Percentiles rank a stretch among this genome's conserved stretches.
phyloP scores from a whole-genome alignment of 2,888 invertebrate species.

The Poecilobothrus nobilitatus region DNA sequence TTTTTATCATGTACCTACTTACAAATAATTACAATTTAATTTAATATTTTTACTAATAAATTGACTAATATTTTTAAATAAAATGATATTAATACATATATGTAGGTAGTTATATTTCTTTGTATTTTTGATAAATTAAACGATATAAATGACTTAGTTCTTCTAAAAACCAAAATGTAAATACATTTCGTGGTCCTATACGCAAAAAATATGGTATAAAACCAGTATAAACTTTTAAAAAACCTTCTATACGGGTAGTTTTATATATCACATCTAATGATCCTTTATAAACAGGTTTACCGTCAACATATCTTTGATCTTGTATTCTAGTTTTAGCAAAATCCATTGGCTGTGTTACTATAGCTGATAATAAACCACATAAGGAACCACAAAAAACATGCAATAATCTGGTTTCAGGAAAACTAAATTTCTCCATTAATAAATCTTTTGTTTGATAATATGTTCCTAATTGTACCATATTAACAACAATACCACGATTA shows the following conservation, averaged over 20 bases:
- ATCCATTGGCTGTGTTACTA: neutral
- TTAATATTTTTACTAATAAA: too few species aligned
- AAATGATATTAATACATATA: too few species aligned
- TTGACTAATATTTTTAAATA: too few species aligned
- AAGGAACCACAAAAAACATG: neutral
- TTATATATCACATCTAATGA: neutral
- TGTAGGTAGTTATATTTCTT: too few species aligned
- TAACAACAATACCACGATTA: neutral
- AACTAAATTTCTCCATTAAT: neutral
- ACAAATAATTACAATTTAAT: too few species aligned
- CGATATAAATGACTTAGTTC: neutral
- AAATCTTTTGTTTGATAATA: neutral
- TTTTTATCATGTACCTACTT: too few species aligned
- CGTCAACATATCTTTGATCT: neutral
- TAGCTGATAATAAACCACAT: neutral
- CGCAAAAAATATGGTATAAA: neutral
- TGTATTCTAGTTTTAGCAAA: neutral
- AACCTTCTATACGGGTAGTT: neutral
- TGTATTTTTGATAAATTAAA: too few species aligned
- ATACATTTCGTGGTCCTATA: neutral
- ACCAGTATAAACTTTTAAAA: neutral
- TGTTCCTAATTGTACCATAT: constrained; percentile 2
- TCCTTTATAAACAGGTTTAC: neutral
- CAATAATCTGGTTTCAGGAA: neutral
- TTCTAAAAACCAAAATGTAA: neutral